Conservation (phyloP, 2,888 invertebrate genomes). For the Axea sp. region DNA sequence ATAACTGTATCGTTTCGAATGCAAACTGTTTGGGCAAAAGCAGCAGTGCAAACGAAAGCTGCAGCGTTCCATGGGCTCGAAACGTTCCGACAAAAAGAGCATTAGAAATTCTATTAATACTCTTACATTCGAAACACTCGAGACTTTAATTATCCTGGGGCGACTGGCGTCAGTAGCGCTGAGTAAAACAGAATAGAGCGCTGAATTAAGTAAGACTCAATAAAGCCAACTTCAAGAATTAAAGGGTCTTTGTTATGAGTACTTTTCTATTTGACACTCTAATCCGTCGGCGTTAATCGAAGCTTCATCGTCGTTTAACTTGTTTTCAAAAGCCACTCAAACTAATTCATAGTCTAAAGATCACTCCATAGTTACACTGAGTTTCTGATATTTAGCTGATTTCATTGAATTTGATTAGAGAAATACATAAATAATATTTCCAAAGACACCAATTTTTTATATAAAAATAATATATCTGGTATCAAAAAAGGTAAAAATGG, state of each 20-base stretch:
- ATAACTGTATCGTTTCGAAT: constrained; percentile 53
- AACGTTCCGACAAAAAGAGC: constrained; percentile 66
- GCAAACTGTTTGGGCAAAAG: constrained; percentile 53
- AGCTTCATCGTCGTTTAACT: constrained; percentile 26
- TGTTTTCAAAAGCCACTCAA: constrained; percentile 27
- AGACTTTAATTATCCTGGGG: constrained; percentile 71
- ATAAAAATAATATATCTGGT: no score
- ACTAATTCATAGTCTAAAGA: constrained; percentile 24
- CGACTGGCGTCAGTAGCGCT: constrained; percentile 31
- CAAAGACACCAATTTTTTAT: no score
- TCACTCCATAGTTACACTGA: background rate
- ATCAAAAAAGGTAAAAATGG: no score
- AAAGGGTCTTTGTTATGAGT: constrained; percentile 58
- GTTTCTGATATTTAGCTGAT: constrained; percentile 1
- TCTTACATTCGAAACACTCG: constrained; percentile 67
- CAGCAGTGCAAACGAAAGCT: constrained; percentile 51
- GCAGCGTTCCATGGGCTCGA: constrained; percentile 56
- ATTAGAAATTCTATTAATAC: constrained; percentile 75
- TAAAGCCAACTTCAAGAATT: constrained; percentile 67
- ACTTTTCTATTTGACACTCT: constrained; percentile 50
- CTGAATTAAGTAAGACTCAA: constrained; percentile 70
- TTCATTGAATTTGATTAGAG: no score
- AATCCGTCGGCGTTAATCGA: constrained; percentile 47
- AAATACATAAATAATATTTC: no score
- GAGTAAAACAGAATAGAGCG: constrained; percentile 64